These are phyloP conservation scores for Arnoldichthys spilopterus DNA, from an alignment of 2,797 vertebrate species.

Conservation along the genomic window DNA sequence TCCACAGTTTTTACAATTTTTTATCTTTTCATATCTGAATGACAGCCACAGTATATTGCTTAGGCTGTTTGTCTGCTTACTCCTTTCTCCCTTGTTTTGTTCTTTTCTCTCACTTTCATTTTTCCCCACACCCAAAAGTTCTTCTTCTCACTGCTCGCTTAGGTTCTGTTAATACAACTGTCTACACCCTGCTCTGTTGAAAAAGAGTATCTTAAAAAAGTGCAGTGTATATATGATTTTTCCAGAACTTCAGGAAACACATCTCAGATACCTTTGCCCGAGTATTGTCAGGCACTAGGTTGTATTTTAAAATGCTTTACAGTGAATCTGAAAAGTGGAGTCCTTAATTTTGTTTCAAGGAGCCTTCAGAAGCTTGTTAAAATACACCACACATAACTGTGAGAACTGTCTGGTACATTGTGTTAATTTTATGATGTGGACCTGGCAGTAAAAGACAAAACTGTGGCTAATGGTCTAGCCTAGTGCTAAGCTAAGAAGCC, in stretches of 20 bases:
- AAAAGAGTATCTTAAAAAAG: no score
- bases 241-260: background rate
- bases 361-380: conserved; percentile 53
- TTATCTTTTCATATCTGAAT: no score
- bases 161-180: no score
- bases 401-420: conserved; percentile 70
- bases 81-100: background rate
- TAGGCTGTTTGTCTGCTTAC: no score
- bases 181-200: background rate
- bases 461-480: conserved; percentile 69
- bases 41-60: no score
- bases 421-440: conserved; percentile 79
- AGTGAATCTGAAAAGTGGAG: background rate
- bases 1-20: background rate
- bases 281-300: background rate
- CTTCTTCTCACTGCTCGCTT: conserved; percentile 12
- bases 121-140: background rate
- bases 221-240: background rate
- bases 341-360: conserved; percentile 33
- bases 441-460: conserved; percentile 74
- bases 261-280: background rate
- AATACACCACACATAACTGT: background rate
- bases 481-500: background rate
- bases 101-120: background rate
- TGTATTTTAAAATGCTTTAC: background rate